Base-by-base conservation (phyloP, 1,140 invertebrate genomes). In the Dryas iulia region DNA sequence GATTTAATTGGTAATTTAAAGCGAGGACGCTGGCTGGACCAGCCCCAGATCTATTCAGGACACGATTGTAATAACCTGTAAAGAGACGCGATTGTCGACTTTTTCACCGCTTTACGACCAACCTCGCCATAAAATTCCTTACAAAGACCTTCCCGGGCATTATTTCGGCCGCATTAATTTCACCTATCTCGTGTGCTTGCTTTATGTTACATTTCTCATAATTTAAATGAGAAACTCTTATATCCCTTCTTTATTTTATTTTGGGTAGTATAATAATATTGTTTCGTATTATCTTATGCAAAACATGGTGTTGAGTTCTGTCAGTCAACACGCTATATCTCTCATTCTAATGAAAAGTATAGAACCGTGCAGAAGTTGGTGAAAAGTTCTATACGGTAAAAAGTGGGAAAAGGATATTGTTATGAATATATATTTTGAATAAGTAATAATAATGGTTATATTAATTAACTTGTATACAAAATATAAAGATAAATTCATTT, bases 121-220 rank as follows among this genome's bases (percentile, higher is more conserved):
- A 10, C 24, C 33, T 14, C 58, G 58, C 58, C 24, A 25, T 59
- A 59, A 59, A 59, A 59, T 25, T 23, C 24, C 21, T 11, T 23
- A 59, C 58, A 59, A 59, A 56, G 35, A 25, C 58, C 30, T 59
- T 59, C 11, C 6, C 14, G 8, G 8, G 39, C 14, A 59, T 59
- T 33, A 35, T 23, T 28, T 23, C 11, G 31, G n/a, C 28, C 58
- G 58, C 33, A n/a, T 59, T 59, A 24, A 59, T n/a, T 35, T 35
- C 26, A 24, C 31, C 21, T 14, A 39, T 24, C 39, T 47, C 18
- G 39, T 47, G 18, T 47, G 39, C 18, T 47, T 47, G 39, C 39
- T 47, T 47, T 47, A n/a, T 47, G 18, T 21, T 47, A 28, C 26
- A 28, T 8, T 14, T 47, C 7, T 47, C 39, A 47, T 28, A 6